These are phyloP conservation scores for Pan paniscus DNA, from an alignment of 2,113 vertebrate species.

Conservation along the genomic window DNA sequence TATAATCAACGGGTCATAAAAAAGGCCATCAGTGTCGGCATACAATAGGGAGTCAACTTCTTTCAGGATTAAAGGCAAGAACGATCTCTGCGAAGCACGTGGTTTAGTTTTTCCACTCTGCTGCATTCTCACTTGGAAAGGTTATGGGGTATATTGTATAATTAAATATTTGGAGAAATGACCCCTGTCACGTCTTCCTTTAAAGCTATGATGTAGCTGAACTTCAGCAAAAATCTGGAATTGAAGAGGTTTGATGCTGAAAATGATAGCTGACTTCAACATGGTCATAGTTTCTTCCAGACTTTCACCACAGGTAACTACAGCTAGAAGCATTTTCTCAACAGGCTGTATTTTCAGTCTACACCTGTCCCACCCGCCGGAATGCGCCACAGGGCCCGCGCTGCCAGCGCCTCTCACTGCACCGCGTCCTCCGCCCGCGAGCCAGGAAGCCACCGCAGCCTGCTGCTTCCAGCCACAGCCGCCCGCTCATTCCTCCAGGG, in stretches of 20 bases:
- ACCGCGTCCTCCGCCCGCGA: conserved; percentile 59
- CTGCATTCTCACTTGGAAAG: conserved; percentile 92
- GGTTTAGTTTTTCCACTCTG: conserved; percentile 95
- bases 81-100: conserved; percentile 94
- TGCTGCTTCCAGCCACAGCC: conserved; percentile 71
- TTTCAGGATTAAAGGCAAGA: conserved; percentile 95
- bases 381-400: conserved; percentile 61
- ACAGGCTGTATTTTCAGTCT: conserved; percentile 60
- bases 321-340: conserved; percentile 92
- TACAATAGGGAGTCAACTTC: conserved; percentile 86
- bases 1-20: conserved; percentile 86
- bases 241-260: conserved; percentile 87
- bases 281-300: conserved; percentile 94
- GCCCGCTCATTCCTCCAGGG: conserved; percentile 21
- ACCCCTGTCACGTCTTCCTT: conserved; percentile 88
- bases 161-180: conserved; percentile 87
- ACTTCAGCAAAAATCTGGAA: conserved; percentile 95
- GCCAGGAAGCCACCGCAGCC: conserved; percentile 63
- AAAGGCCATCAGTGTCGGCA: conserved; percentile 91
- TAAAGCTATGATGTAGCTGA: conserved; percentile 89
- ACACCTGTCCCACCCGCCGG: conserved; percentile 67
- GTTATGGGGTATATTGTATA: conserved; percentile 93
- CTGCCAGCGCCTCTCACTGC: conserved; percentile 70
- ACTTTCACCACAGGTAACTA: conserved; percentile 94
- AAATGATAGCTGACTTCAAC: conserved; percentile 93